Conservation (phyloP, 2,888 invertebrate genomes). For the Tethea ocularis region DNA sequence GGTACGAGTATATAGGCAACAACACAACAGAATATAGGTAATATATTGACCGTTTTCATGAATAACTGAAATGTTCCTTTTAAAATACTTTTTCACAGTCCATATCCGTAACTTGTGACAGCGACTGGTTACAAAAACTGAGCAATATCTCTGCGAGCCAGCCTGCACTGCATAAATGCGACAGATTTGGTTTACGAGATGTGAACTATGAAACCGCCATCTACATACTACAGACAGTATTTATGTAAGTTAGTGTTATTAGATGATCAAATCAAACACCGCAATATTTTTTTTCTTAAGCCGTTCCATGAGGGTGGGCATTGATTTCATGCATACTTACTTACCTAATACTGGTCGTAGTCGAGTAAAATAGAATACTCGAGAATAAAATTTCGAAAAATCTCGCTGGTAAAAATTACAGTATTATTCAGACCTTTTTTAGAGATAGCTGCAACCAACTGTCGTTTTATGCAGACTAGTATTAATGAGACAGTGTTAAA, state of each 20-base stretch:
- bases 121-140: neutral
- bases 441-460: conserved; percentile 20
- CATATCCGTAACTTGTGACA: neutral
- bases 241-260: too few relatives aligned
- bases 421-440: neutral
- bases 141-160: neutral
- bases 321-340: too few relatives aligned
- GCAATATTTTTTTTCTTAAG: too few relatives aligned
- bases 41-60: neutral
- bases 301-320: too few relatives aligned
- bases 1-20: too few relatives aligned
- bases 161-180: conserved; percentile 1
- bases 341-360: too few relatives aligned
- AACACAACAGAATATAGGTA: too few relatives aligned
- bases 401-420: neutral
- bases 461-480: conserved; percentile 42
- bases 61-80: neutral
- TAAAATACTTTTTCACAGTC: neutral
- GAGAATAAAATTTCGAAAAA: too few relatives aligned
- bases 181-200: conserved; percentile 26
- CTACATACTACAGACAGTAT: too few relatives aligned
- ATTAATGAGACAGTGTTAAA: conserved; percentile 57
- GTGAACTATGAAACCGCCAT: conserved; percentile 17
- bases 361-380: too few relatives aligned
- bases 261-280: too few relatives aligned